phyloP scores from a whole-genome alignment of 2,113 vertebrate genomes.

The Craseonycteris thonglongyai region DNA sequence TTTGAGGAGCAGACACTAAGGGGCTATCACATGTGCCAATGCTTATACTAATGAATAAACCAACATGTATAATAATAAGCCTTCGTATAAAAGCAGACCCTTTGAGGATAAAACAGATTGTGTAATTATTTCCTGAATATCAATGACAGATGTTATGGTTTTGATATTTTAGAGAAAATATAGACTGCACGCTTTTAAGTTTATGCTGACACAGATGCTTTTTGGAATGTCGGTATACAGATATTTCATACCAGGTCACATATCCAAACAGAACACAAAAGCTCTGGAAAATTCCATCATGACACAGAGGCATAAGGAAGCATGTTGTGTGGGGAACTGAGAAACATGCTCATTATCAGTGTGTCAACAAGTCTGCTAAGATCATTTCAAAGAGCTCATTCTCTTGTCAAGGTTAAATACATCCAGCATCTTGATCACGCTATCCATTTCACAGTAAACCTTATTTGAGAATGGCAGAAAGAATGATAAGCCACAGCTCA shows the following conservation, averaged over 20 bases:
- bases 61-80: not conserved
- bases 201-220: not conserved
- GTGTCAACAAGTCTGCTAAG: not conserved
- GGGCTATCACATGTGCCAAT: not conserved
- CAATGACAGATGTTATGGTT: not conserved
- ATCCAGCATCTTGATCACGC: not conserved
- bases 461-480: not conserved
- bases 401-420: not conserved
- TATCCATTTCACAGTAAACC: not conserved
- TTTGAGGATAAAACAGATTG: not conserved
- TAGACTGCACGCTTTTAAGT: not conserved
- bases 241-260: not conserved
- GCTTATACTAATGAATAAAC: not conserved
- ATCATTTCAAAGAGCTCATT: not conserved
- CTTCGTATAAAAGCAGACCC: not conserved
- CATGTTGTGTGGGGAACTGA: not conserved
- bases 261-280: not conserved
- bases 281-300: not conserved
- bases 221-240: not conserved
- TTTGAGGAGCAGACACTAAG: not conserved
- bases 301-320: not conserved
- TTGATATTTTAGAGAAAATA: not conserved
- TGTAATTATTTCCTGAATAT: not conserved
- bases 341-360: not conserved
- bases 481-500: not conserved